phyloP scores from a whole-genome alignment of 2,888 invertebrate genomes.

The Mermis nigrescens region DNA sequence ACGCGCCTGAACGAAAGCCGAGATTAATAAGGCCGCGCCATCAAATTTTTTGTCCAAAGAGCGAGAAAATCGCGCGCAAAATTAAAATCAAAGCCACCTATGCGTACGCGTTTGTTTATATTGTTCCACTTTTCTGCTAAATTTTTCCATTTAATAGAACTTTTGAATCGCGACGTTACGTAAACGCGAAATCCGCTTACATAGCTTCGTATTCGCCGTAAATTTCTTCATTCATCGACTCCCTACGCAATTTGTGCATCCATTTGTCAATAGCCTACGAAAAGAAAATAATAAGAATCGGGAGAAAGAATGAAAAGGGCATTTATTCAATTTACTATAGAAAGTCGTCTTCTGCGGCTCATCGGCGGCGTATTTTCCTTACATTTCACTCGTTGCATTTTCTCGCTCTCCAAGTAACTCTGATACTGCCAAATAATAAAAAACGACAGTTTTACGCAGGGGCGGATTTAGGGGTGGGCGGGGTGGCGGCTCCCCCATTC shows the following conservation, averaged over 20 bases:
- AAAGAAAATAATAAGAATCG: neutral
- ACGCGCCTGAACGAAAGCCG: no score
- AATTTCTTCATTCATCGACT: neutral
- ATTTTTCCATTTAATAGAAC: no score
- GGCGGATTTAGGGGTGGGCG: no score
- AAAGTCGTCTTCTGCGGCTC: neutral
- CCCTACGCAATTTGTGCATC: neutral
- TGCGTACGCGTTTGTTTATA: no score
- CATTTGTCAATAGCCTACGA: neutral
- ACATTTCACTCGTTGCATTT: conserved; percentile 18
- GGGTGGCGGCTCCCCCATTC: no score
- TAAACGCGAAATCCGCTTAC: neutral
- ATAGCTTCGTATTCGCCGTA: neutral
- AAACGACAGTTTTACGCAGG: no score
- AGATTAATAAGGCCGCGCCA: no score
- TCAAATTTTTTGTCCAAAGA: no score
- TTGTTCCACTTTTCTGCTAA: no score
- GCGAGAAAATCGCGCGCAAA: no score
- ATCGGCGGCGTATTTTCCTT: conserved; percentile 22
- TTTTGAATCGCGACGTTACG: no score
- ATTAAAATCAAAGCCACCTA: no score
- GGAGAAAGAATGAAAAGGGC: neutral
- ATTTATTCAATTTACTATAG: neutral
- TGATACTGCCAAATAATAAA: conserved; percentile 4
- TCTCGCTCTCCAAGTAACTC: conserved; percentile 18